Conservation (phyloP, 2,113 vertebrate genomes). For the Falcunculus frontatus region DNA sequence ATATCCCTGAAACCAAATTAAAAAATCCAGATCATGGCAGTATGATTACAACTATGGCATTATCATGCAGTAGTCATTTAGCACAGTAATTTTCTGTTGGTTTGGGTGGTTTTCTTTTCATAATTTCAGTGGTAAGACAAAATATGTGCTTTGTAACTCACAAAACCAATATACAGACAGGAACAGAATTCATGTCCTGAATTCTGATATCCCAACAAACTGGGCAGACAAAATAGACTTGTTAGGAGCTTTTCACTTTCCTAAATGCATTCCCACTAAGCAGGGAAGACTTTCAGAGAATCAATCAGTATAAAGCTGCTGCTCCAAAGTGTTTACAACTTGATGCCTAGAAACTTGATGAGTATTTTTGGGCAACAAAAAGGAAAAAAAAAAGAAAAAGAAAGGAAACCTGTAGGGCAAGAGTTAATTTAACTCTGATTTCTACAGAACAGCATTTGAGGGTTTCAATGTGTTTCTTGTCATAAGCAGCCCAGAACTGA, state of each 20-base stretch:
- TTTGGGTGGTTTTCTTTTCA: background rate
- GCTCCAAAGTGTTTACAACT: background rate
- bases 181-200: background rate
- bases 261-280: background rate
- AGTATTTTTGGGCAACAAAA: background rate
- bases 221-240: background rate
- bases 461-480: background rate
- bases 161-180: background rate
- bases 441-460: background rate
- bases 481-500: background rate
- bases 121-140: background rate
- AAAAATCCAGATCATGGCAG: background rate
- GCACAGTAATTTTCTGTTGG: background rate
- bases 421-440: background rate
- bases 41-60: background rate
- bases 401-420: background rate
- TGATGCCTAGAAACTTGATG: background rate
- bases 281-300: background rate
- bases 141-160: background rate
- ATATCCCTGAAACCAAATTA: background rate
- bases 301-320: background rate
- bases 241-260: background rate
- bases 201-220: background rate
- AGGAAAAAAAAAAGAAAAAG: accelerated
- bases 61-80: background rate